phyloP scores from a whole-genome alignment of 2,113 vertebrate genomes.

The Callocephalon fimbriatum region DNA sequence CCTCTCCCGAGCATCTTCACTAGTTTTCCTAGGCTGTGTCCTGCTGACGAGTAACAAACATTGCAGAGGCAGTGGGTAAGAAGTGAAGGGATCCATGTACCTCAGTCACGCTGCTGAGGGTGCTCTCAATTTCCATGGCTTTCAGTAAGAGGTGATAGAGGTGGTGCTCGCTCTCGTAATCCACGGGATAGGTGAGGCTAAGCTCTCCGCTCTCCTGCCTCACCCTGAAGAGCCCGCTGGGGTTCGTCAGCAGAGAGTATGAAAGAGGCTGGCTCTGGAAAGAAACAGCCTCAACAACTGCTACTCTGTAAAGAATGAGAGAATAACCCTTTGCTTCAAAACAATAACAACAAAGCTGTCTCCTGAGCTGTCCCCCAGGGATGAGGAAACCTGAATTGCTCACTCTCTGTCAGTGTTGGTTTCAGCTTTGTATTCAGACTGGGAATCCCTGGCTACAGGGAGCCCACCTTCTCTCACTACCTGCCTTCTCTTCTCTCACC shows the following conservation, averaged over 20 bases:
- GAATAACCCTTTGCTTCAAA: not conserved
- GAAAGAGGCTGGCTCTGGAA: slow-evolving; percentile 86
- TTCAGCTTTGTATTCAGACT: not conserved
- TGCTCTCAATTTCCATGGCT: slow-evolving; percentile 80
- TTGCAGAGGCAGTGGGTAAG: not conserved
- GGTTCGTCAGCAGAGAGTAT: slow-evolving; percentile 83
- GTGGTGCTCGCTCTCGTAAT: slow-evolving; percentile 87
- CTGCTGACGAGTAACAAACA: fast-evolving
- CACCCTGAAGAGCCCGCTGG: slow-evolving; percentile 85
- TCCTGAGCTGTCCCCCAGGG: not conserved
- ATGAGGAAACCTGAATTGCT: not conserved
- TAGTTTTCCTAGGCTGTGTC: not conserved
- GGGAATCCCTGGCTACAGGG: not conserved
- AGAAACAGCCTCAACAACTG: slow-evolving; percentile 85
- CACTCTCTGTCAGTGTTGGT: not conserved
- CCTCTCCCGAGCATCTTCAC: fast-evolving
- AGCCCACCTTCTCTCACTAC: not conserved
- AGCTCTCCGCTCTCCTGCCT: slow-evolving; percentile 84
- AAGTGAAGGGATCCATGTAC: slow-evolving; percentile 21
- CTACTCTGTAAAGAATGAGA: slow-evolving; percentile 71
- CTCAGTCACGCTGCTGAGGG: slow-evolving; percentile 85
- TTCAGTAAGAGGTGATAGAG: slow-evolving; percentile 85
- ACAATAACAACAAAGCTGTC: not conserved
- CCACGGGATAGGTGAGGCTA: slow-evolving; percentile 80
- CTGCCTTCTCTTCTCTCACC: not conserved